Evolutionary conservation across 2,113 vertebrate genomes (phyloP).

Genomic region (Grammomys dolichurus): DNA sequence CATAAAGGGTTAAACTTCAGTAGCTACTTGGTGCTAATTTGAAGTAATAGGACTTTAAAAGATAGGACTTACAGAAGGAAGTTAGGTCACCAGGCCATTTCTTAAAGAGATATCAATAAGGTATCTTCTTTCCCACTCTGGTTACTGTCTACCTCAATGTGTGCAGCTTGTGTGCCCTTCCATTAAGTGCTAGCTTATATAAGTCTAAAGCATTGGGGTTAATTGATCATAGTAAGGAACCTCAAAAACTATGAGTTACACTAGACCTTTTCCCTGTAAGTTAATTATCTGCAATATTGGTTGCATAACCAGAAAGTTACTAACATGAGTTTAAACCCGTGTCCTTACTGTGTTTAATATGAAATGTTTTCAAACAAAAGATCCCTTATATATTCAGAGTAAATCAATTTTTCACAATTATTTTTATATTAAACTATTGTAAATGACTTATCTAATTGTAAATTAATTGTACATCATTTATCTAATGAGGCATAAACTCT

Average conservation of each 20-base stretch:
- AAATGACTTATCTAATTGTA: slow-evolving; percentile 3
- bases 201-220: not conserved
- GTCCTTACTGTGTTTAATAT: not conserved
- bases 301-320: not conserved
- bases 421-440: slow-evolving; percentile 33
- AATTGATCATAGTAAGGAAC: not conserved
- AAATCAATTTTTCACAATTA: not conserved
- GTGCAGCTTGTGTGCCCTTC: not conserved
- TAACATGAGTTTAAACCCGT: not conserved
- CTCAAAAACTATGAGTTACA: not conserved
- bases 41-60: not conserved
- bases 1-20: not conserved
- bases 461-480: not conserved
- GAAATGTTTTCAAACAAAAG: not conserved
- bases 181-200: too few relatives aligned
- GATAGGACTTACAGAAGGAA: not conserved
- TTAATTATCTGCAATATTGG: not conserved
- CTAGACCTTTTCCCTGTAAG: not conserved
- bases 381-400: not conserved
- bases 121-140: not conserved
- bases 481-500: slow-evolving; percentile 22
- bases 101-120: not conserved
- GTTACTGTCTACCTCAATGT: not conserved
- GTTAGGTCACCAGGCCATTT: not conserved
- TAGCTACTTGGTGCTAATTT: not conserved